Evolutionary conservation across 2,888 invertebrate genomes (phyloP).

Genomic region (Drosophila neutralis): DNA sequence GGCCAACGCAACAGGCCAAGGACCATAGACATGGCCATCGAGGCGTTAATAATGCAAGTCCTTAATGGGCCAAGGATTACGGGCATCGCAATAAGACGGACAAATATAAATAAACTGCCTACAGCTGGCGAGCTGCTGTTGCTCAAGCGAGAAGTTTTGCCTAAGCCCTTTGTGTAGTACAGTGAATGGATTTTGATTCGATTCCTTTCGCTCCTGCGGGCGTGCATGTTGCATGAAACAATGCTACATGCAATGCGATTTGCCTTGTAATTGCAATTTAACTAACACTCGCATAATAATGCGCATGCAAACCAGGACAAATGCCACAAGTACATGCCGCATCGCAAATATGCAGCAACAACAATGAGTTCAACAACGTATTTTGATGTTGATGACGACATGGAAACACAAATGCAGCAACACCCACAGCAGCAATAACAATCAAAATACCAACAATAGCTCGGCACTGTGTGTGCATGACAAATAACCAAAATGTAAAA

Average conservation of each 20-base stretch:
- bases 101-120: constrained; percentile 68
- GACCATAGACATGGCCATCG: neutral
- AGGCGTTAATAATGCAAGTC: constrained; percentile 69
- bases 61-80: constrained; percentile 63
- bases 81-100: constrained; percentile 62
- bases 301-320: constrained; percentile 42
- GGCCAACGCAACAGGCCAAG: neutral
- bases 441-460: constrained; percentile 27
- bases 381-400: constrained; percentile 44
- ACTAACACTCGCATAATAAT: constrained; percentile 74
- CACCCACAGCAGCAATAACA: constrained; percentile 31
- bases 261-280: constrained; percentile 76
- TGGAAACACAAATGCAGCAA: constrained; percentile 50
- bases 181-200: constrained; percentile 1
- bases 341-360: constrained; percentile 49
- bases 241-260: constrained; percentile 58
- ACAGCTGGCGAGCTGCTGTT: constrained; percentile 20
- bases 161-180: constrained; percentile 28
- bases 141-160: constrained; percentile 14
- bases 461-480: constrained; percentile 51
- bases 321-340: constrained; percentile 48
- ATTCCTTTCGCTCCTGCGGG: neutral
- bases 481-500: constrained; percentile 77
- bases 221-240: constrained; percentile 42
- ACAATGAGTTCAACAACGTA: constrained; percentile 4